A percentile compares a stretch with the other conserved stretches of the same genome.
These are phyloP conservation scores for Lepus europaeus DNA, from an alignment of 2,113 vertebrate genomes.

Conservation along the genomic window DNA sequence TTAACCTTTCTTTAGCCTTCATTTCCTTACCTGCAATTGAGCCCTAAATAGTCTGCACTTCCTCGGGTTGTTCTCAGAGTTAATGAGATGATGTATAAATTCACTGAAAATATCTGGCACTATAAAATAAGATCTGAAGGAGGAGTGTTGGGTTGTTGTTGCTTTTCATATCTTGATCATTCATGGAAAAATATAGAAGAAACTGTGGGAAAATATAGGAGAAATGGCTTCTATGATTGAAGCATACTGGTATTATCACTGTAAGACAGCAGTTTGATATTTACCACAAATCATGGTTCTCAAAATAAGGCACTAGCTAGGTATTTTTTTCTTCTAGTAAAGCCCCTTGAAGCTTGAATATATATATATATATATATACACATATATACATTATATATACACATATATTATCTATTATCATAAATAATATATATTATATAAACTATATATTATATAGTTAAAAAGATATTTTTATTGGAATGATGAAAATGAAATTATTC, in stretches of 20 bases:
- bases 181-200: background rate
- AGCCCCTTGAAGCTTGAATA: background rate
- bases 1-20: slow-evolving; percentile 45
- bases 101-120: background rate
- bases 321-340: background rate
- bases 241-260: background rate
- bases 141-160: background rate
- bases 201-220: background rate
- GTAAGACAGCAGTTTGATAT: background rate
- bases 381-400: no score
- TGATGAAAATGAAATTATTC: background rate
- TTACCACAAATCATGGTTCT: background rate
- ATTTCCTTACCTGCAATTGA: background rate
- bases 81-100: background rate
- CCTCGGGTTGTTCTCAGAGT: background rate
- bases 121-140: background rate
- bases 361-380: no score
- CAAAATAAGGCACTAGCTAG: background rate
- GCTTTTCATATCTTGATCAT: background rate
- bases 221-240: background rate
- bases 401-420: no score
- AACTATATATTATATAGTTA: background rate
- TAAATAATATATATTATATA: background rate
- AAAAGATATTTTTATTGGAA: background rate
- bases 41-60: background rate